phyloP scores from a whole-genome alignment of 2,888 invertebrate genomes.

The Halictus ligatus region DNA sequence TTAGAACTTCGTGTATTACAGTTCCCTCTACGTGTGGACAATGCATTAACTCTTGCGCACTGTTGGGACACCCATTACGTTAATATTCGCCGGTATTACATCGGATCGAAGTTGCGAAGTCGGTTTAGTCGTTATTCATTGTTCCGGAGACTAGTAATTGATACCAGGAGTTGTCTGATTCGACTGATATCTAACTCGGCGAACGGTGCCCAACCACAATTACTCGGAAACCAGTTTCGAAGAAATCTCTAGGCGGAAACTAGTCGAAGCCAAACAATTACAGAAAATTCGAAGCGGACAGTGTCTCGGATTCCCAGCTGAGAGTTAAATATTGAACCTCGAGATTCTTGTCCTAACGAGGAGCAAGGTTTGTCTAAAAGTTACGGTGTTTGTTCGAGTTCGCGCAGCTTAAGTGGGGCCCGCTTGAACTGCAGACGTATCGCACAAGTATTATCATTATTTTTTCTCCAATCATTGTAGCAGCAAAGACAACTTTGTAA shows the following conservation, averaged over 20 bases:
- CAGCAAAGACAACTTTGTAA: too few species aligned
- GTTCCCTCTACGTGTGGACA: background rate
- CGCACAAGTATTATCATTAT: background rate
- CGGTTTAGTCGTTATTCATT: background rate
- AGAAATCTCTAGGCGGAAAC: background rate
- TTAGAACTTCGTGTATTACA: background rate
- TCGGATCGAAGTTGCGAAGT: background rate
- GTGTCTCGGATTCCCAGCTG: background rate
- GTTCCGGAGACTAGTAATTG: background rate
- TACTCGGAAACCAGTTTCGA: background rate
- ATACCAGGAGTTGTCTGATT: background rate
- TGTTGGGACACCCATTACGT: background rate
- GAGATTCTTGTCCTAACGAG: background rate
- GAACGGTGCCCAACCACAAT: background rate
- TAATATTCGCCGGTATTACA: background rate
- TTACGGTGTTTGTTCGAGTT: background rate
- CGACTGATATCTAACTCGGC: background rate
- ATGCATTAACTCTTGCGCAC: background rate
- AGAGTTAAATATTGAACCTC: background rate
- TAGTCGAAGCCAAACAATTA: background rate
- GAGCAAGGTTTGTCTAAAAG: background rate
- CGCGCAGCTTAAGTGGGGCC: background rate
- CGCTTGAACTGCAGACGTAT: background rate
- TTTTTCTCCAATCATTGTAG: too few species aligned
- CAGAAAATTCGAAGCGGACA: background rate